Evolutionary conservation across 2,797 vertebrate species (phyloP).

Genomic region (Scomberomorus guttatus): DNA sequence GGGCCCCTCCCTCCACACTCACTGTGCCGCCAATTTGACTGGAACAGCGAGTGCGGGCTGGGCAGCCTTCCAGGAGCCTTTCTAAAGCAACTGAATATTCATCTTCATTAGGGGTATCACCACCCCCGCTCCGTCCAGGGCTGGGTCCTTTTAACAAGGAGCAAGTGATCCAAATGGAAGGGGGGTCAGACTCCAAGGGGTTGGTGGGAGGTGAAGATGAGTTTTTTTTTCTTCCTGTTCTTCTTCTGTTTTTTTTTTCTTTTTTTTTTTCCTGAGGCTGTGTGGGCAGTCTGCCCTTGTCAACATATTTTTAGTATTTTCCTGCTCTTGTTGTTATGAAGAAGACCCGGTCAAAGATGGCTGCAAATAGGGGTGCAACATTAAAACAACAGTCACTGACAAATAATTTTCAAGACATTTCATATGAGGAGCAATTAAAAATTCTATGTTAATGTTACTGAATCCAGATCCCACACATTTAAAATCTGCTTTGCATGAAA

Average conservation of each 20-base stretch:
- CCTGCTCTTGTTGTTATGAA: conserved; percentile 31
- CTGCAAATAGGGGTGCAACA: conserved; percentile 38
- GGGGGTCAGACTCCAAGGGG: conserved; percentile 43
- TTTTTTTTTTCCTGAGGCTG: conserved; percentile 34
- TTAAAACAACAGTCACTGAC: conserved; percentile 15
- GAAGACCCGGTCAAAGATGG: conserved; percentile 39
- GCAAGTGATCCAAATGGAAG: conserved; percentile 73
- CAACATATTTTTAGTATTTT: conserved; percentile 55
- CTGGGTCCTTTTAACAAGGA: conserved; percentile 82
- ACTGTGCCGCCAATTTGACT: conserved; percentile 84
- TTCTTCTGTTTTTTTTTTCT: neutral
- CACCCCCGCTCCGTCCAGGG: conserved; percentile 77
- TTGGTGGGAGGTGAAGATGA: conserved; percentile 53
- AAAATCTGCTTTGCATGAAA: neutral
- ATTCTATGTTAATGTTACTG: neutral
- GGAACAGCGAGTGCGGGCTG: conserved; percentile 79
- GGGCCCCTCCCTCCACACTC: conserved; percentile 70
- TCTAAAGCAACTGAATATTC: conserved; percentile 86
- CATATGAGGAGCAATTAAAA: conserved; percentile 12
- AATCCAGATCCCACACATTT: conserved; percentile 9
- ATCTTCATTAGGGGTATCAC: conserved; percentile 89
- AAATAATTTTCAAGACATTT: conserved; percentile 4
- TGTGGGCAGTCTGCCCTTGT: conserved; percentile 55
- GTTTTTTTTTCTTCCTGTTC: conserved; percentile 14
- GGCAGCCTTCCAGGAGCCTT: conserved; percentile 86